Evolutionary conservation across 2,888 invertebrate genomes (phyloP), one percentile per base, ranked within the genome.

Genomic region (Ennomos erosarius): DNA sequence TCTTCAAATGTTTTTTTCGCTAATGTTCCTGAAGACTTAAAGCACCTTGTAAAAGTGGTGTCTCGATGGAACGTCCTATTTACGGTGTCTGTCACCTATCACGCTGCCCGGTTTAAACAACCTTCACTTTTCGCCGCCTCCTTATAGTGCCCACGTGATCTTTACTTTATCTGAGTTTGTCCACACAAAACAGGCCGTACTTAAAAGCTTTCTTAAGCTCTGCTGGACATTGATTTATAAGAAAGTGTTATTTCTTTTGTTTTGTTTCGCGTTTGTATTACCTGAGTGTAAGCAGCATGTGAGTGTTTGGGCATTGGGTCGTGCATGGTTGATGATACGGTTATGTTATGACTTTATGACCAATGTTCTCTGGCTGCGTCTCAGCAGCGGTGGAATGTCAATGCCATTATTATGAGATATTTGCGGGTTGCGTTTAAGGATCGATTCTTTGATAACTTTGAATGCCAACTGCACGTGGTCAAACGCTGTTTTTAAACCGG

Each of bases 21-120:
- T 10, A 42, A 16, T 8, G 26, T 10, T 6, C 10, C 11, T 34
- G 45, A 40, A 37, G 11, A 8, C 34, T 11, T 39, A 33, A 54
- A 42, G 47, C 9, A 44, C 16, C 40, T 8, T 11, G 34, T 13
- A 26, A 45, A 51, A 42, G 40, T 44, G 47, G 37, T 38, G 39
- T 42, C 44, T 45, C 36, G 10, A 42, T 42, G 39, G 50, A 36
- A 60, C 55, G 55, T 34, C 56, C 48, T 46, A 52, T 65, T 67
- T 67, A 68, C 55, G 45, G 63, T 56, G 51, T 55, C 36, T 59
- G 57, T 55, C 59, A 65, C 65, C 63, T 62, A 67, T 62, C 69
- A 65, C 62, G 60, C 60, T 43, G 51, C 36, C 47, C n/a, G 56
- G 59, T 65, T 61, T 43, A 59, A 62, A 61, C 60, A 55, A 69